Percentiles rank a stretch among this genome's conserved stretches.
phyloP scores from a whole-genome alignment of 2,888 invertebrate genomes.

The Tenodera sinensis region DNA sequence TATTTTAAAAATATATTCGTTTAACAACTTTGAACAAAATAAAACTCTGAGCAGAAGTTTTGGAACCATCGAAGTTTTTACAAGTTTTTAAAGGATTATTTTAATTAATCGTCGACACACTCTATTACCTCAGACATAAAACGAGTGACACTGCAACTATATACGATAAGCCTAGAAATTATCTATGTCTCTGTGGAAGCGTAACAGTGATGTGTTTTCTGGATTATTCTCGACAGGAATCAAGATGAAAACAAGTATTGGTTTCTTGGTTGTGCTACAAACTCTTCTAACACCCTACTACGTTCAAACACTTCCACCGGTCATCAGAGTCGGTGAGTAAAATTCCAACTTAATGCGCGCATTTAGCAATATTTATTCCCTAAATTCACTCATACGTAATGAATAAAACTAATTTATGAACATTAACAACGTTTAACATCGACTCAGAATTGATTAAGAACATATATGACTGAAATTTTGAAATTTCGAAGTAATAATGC shows the following conservation, averaged over 20 bases:
- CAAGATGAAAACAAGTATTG: not conserved
- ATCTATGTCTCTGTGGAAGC: not conserved
- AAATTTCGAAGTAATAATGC: too few species aligned
- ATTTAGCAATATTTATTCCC: too few species aligned
- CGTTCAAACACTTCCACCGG: constrained; percentile 15
- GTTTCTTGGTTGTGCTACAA: not conserved
- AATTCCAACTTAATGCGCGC: not conserved
- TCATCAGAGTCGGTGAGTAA: constrained; percentile 25
- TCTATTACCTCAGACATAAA: not conserved
- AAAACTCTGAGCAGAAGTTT: not conserved
- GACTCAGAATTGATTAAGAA: too few species aligned
- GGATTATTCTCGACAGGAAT: not conserved
- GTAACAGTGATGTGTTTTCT: not conserved
- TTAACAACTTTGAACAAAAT: too few species aligned
- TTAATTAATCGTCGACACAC: not conserved
- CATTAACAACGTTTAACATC: too few species aligned
- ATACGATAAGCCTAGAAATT: not conserved
- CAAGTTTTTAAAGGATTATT: too few species aligned
- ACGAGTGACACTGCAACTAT: not conserved
- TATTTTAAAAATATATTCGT: not conserved
- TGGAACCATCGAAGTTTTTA: not conserved
- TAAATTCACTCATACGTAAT: too few species aligned
- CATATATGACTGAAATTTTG: too few species aligned
- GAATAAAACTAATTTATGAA: too few species aligned
- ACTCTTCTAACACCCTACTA: not conserved